A percentile compares a stretch with the other conserved stretches of the same genome.
Evolutionary conservation across 37 sponge, comb jelly and placozoan species (phyloP).

Genomic region (Geodia barretti): DNA sequence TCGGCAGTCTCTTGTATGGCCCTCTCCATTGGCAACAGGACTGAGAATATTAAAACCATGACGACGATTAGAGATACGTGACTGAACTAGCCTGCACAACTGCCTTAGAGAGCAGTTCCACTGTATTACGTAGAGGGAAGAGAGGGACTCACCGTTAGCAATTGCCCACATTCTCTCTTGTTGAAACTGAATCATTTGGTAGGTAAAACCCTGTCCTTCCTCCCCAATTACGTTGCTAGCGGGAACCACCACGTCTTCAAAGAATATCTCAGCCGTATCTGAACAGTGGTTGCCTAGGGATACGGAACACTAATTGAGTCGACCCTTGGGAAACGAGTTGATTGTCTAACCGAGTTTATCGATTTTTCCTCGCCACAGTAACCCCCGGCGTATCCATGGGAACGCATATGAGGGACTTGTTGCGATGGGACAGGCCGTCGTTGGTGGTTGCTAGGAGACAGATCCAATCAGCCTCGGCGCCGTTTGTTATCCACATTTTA

Average conservation of each 20-base stretch:
- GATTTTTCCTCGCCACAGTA: conserved; percentile 48
- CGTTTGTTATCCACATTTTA: conserved; percentile 97
- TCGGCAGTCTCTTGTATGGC: conserved; percentile 70
- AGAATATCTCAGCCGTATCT: conserved; percentile 89
- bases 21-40: conserved; percentile 66
- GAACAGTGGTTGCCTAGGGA: conserved; percentile 62
- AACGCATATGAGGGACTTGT: conserved; percentile 94
- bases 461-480: conserved; percentile 97
- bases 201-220: conserved; percentile 89
- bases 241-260: conserved; percentile 93
- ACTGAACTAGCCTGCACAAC: too few relatives aligned
- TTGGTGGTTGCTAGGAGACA: conserved; percentile 93
- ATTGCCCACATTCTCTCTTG: conserved; percentile 89
- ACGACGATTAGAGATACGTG: background rate
- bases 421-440: conserved; percentile 70
- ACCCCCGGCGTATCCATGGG: conserved; percentile 92
- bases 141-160: conserved; percentile 46
- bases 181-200: conserved; percentile 96
- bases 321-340: too few relatives aligned
- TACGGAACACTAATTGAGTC: too few relatives aligned
- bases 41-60: background rate
- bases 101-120: too few relatives aligned
- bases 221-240: conserved; percentile 86
- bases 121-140: background rate
- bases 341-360: conserved; percentile 39